These are phyloP conservation scores for Zhengitettix transpicula DNA, from an alignment of 2,888 invertebrate genomes.

Conservation along the genomic window DNA sequence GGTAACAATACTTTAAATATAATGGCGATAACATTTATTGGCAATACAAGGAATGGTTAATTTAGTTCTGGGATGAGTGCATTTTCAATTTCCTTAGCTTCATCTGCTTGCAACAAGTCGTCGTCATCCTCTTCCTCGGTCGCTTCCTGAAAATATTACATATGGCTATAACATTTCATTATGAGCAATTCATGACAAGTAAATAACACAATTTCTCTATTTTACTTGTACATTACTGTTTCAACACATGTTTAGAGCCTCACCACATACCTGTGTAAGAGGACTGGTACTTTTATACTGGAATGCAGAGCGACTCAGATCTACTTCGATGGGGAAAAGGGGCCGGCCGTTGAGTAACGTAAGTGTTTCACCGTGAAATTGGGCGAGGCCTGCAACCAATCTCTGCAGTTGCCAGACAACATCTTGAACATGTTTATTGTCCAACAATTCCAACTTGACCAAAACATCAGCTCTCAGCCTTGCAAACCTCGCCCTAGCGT, in stretches of 20 bases:
- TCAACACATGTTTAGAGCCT: too few relatives aligned
- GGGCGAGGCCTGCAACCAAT: slow-evolving; percentile 69
- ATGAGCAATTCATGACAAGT: not conserved
- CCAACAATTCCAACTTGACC: slow-evolving; percentile 90
- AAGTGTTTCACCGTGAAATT: slow-evolving; percentile 56
- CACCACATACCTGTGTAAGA: slow-evolving; percentile 7
- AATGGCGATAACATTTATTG: too few relatives aligned
- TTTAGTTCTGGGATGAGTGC: not conserved
- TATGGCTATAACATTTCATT: not conserved
- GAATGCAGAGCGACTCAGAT: slow-evolving; percentile 80
- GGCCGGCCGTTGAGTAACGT: slow-evolving; percentile 52
- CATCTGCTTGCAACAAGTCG: slow-evolving; percentile 9
- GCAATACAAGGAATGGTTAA: not conserved
- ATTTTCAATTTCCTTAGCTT: slow-evolving; percentile 5
- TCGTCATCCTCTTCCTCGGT: slow-evolving; percentile 13
- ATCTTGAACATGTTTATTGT: slow-evolving; percentile 96
- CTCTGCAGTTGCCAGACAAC: slow-evolving; percentile 71
- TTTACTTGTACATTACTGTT: too few relatives aligned
- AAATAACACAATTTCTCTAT: not conserved
- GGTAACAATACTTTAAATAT: too few relatives aligned
- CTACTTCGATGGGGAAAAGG: slow-evolving; percentile 92
- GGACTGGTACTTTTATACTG: slow-evolving; percentile 56
- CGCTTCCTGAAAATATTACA: not conserved
- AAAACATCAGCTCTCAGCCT: slow-evolving; percentile 76
- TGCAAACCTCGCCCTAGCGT: slow-evolving; percentile 74